Evolutionary conservation across 1,140 invertebrate species (phyloP).

Genomic region (Leptopilina boulardi): DNA sequence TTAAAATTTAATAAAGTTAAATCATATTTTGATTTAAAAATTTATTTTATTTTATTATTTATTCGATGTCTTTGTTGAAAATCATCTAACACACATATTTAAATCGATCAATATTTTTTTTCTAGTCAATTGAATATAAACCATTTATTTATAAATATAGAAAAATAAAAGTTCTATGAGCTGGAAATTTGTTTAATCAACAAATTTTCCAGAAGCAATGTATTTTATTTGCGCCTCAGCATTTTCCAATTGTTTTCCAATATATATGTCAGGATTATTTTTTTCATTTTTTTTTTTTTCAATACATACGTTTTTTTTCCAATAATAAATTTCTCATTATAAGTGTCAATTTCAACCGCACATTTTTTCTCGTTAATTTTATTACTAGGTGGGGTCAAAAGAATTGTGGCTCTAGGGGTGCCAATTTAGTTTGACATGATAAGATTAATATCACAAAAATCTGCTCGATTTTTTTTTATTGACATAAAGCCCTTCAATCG

Average conservation of each 20-base stretch:
- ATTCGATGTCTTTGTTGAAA: too few relatives aligned
- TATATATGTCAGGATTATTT: background rate
- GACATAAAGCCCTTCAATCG: background rate
- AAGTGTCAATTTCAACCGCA: background rate
- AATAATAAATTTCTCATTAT: background rate
- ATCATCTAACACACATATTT: too few relatives aligned
- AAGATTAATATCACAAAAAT: background rate
- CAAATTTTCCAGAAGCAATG: too few relatives aligned
- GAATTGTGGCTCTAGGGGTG: background rate
- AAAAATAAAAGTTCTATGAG: too few relatives aligned
- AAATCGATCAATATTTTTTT: too few relatives aligned
- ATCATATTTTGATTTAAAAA: too few relatives aligned
- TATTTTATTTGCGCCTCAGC: too few relatives aligned
- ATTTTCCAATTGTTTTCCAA: background rate
- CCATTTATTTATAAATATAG: too few relatives aligned
- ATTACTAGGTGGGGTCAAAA: background rate
- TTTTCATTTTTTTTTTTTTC: background rate
- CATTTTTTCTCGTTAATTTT: slow-evolving; percentile 8
- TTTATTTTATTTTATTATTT: too few relatives aligned
- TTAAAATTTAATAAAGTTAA: too few relatives aligned
- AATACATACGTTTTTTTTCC: background rate
- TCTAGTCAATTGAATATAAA: too few relatives aligned
- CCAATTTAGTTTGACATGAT: background rate
- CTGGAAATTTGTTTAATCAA: too few relatives aligned
- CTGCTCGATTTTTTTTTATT: background rate